Conservation (phyloP, 2,797 vertebrate genomes). For the Gambusia yucatana region DNA sequence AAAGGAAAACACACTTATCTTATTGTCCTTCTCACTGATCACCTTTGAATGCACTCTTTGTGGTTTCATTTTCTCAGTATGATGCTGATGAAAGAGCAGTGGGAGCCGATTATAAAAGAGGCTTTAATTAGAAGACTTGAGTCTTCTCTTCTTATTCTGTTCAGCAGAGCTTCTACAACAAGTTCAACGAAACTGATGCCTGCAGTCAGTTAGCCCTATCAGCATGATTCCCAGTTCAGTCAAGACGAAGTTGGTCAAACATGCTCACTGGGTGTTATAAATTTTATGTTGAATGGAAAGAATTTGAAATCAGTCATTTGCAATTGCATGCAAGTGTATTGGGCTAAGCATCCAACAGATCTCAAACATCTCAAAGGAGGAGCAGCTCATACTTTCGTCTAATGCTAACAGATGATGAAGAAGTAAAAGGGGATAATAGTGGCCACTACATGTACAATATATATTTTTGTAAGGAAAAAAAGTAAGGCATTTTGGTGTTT, state of each 20-base stretch:
- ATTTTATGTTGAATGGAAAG: too few relatives aligned
- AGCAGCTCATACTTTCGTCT: too few relatives aligned
- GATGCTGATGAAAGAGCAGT: not conserved
- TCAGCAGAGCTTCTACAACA: not conserved
- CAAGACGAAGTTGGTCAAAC: not conserved
- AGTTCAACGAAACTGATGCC: not conserved
- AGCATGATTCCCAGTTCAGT: not conserved
- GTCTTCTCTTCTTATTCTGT: not conserved
- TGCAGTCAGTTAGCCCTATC: not conserved
- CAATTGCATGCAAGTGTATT: too few relatives aligned
- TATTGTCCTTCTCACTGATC: not conserved
- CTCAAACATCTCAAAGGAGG: too few relatives aligned
- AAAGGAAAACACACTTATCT: not conserved
- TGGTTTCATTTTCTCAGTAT: not conserved
- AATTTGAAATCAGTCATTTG: too few relatives aligned
- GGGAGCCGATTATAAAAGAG: not conserved
- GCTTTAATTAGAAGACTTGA: conserved; percentile 2
- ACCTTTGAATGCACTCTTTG: not conserved
- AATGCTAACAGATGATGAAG: too few relatives aligned
- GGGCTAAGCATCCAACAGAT: too few relatives aligned
- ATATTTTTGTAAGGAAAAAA: too few relatives aligned
- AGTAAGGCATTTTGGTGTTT: too few relatives aligned
- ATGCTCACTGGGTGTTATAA: not conserved
- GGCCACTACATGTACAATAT: too few relatives aligned
- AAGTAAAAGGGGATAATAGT: too few relatives aligned